Conservation (phyloP, 2,888 invertebrate genomes). For the Raillietiella orientalis region DNA sequence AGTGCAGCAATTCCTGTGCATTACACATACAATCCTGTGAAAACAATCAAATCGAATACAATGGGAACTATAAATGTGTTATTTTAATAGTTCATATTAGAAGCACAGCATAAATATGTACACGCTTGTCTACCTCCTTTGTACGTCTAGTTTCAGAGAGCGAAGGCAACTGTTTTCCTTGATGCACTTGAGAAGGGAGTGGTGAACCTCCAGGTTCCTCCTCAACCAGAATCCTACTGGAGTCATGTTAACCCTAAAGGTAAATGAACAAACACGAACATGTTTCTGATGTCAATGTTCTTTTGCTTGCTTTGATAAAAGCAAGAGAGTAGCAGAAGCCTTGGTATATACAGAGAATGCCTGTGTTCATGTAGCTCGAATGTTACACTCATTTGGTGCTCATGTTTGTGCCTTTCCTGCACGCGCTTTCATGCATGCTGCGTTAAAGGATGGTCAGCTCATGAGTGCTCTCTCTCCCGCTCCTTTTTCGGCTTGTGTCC, state of each 20-base stretch:
- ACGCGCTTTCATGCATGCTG: no score
- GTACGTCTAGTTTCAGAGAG: no score
- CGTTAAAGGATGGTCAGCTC: no score
- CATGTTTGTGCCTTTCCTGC: conserved; percentile 44
- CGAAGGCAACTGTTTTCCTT: conserved; percentile 66
- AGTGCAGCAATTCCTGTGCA: conserved; percentile 97
- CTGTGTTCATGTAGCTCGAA: conserved; percentile 75
- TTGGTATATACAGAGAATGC: conserved; percentile 84
- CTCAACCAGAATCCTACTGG: conserved; percentile 93
- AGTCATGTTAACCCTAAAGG: conserved; percentile 97
- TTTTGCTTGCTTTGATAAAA: conserved; percentile 94
- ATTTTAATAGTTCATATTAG: conserved; percentile 4
- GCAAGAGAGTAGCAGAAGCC: conserved; percentile 92
- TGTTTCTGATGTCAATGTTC: no score
- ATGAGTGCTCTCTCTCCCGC: no score
- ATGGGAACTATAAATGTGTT: conserved; percentile 78
- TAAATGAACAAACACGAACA: conserved; percentile 12
- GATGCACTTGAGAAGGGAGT: conserved; percentile 95
- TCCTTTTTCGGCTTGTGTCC: no score
- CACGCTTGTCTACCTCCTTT: no score
- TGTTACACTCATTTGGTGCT: conserved; percentile 97
- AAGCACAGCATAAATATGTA: no score
- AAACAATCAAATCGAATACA: conserved; percentile 96
- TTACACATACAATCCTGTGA: conserved; percentile 98
- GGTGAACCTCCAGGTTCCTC: conserved; percentile 92